phyloP scores from a whole-genome alignment of 1,140 invertebrate species.

The Drosophila kikkawai region DNA sequence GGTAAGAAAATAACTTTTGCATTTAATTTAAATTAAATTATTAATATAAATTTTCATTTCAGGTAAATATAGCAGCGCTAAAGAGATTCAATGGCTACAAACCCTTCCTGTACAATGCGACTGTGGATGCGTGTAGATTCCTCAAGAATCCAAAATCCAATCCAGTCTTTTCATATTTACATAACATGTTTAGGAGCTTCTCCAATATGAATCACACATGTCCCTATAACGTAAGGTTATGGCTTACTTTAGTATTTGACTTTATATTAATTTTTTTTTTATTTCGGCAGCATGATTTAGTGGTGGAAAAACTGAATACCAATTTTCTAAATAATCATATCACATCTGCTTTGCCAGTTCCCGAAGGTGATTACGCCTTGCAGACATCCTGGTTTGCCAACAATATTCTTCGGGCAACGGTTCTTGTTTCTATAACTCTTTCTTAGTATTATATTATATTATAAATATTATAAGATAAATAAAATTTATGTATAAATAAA shows the following conservation, averaged over 20 bases:
- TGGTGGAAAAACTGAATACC: background rate
- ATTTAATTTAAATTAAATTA: too few relatives aligned
- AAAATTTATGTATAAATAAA: background rate
- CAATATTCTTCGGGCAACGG: background rate
- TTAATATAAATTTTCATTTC: background rate
- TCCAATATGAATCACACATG: slow-evolving; percentile 5
- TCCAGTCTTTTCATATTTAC: background rate
- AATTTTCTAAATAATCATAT: background rate
- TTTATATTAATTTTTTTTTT: too few relatives aligned
- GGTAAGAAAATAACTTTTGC: background rate
- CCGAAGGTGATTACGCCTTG: background rate
- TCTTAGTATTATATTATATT: background rate
- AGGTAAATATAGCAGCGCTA: background rate
- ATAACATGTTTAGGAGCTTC: background rate
- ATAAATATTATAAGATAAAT: background rate
- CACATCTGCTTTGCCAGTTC: background rate
- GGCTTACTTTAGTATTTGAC: too few relatives aligned
- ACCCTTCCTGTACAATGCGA: background rate
- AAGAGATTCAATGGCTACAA: background rate
- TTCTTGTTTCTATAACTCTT: background rate
- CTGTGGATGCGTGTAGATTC: background rate
- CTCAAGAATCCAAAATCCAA: background rate
- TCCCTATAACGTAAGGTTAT: background rate
- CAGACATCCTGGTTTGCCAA: background rate
- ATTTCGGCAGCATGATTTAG: background rate